Evolutionary conservation across 2,113 vertebrate genomes (phyloP), one percentile per base, ranked within the genome.

Genomic region (Sylvietta virens): DNA sequence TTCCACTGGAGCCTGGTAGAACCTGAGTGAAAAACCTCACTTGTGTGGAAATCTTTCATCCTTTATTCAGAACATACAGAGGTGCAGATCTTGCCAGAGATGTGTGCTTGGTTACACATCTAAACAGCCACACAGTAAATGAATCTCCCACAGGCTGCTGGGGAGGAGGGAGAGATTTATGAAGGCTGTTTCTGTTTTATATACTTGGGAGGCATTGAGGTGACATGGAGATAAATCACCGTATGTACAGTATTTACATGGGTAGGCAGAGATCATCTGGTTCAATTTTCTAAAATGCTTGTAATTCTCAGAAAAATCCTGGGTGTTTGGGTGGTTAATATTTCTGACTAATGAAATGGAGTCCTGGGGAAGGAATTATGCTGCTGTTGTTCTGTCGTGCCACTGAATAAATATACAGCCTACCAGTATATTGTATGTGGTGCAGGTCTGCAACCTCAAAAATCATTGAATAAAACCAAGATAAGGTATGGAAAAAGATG

Each of bases 221-320:
- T 95, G 87, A 89, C 90, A 54, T 60, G 45, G 81, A 82, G 70
- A 95, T 95, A 94, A 95, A 95, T 96, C 95, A 95, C 64, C 3
- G 0, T 80, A 33, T 81, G 45, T 71, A 33, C 74, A 58, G 58
- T 88, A 87, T 92, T 89, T 92, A 91, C 81, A 72, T 91, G 89
- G 70, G 51, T 81, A 86, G 90, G 82, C 92, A 92, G 76, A 81
- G 82, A 96, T 95, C 81, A 85, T 86, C 82, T 86, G 88, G 72
- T 94, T 96, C 82, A n/a, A 47, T 94, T 90, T 92, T 72, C 76
- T 95, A 45, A 91, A 94, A 66, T 62, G 71, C 47, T 74, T 90
- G 56, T 90, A 88, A 93, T 85, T 88, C 67, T 86, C 53, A 71
- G 81, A n/a, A 91, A 89, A 95, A 79, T 90, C 64, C 24, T 86